Evolutionary conservation across 2,113 vertebrate species (phyloP), one percentile per base, ranked within the genome.

Genomic region (Myiozetetes cayanensis): DNA sequence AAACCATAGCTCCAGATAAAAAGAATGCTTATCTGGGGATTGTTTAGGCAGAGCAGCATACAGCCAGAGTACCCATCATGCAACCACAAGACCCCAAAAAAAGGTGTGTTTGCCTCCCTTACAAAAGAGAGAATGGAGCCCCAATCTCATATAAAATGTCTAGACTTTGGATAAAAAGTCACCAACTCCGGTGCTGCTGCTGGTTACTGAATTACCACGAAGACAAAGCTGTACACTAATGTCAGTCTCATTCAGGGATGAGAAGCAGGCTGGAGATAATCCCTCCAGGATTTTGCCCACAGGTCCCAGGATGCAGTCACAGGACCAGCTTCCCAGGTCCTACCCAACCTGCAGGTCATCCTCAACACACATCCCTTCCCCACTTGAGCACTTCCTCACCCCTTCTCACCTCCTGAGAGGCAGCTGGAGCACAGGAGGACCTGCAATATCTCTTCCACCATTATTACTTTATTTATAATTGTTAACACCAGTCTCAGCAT

Each of bases 101-200:
- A 53, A 66, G 16, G 39, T 44, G 55, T 83, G 47, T 80, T 95
- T 93, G 65, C 41, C 50, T 89, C 56, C 76, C 61, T 86, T 89
- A 92, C 92, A 94, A 96, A 96, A 95, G 68, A 77, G 72, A 75
- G 76, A 94, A 93, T 24, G 75, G 70, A 91, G 85, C 65, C 79
- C 52, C 31, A 94, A 90, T 75, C 75, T 90, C 73, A 0, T 84
- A 96, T 95, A 96, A 96, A 97, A 97, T 81, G 93, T 96, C 95
- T 95, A 97, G 94, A 96, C 94, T 92, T 83, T 92, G 90, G 79
- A 96, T 93, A 96, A 96, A 96, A 88, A 97, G 76, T 93, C 79
- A 90, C 85, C 56, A 93, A 53, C 4, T 52, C 43, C 2, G 6
- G 46, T 81, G 88, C 82, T 92, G 79, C 30, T 65, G 55, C 65